These are phyloP conservation scores for Alcedo quadribrachys DNA, from an alignment of 2,797 vertebrate genomes.

Conservation along the genomic window DNA sequence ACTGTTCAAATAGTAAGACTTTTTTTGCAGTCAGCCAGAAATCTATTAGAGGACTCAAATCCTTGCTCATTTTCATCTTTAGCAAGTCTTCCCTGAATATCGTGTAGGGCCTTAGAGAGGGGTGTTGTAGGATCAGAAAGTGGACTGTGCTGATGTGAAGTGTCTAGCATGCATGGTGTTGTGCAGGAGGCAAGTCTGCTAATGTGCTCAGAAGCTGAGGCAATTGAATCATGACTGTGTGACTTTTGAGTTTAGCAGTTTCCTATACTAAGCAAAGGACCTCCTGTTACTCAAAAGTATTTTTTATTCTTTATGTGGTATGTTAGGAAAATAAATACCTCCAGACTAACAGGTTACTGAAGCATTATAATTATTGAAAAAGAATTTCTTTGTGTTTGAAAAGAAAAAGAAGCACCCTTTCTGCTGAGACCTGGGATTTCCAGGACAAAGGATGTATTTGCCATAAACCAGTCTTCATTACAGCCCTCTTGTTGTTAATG, in stretches of 20 bases:
- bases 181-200: neutral
- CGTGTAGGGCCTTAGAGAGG: rapidly evolving
- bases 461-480: neutral
- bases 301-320: neutral
- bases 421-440: neutral
- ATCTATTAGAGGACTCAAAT: neutral
- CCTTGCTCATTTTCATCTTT: neutral
- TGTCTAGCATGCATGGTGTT: neutral
- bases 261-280: neutral
- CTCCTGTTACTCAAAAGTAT: neutral
- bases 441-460: neutral
- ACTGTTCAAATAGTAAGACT: neutral
- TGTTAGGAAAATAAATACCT: neutral
- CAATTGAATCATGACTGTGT: neutral
- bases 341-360: neutral
- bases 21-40: neutral
- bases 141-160: neutral
- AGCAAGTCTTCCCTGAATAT: neutral
- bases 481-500: neutral
- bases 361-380: neutral
- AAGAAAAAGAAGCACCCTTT: neutral
- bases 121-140: neutral
- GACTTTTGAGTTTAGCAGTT: neutral
- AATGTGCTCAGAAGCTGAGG: neutral
- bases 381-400: neutral